Percentiles rank a stretch among this genome's conserved stretches.
Conservation (phyloP, 2,113 vertebrate genomes). For the Bos javanicus region DNA sequence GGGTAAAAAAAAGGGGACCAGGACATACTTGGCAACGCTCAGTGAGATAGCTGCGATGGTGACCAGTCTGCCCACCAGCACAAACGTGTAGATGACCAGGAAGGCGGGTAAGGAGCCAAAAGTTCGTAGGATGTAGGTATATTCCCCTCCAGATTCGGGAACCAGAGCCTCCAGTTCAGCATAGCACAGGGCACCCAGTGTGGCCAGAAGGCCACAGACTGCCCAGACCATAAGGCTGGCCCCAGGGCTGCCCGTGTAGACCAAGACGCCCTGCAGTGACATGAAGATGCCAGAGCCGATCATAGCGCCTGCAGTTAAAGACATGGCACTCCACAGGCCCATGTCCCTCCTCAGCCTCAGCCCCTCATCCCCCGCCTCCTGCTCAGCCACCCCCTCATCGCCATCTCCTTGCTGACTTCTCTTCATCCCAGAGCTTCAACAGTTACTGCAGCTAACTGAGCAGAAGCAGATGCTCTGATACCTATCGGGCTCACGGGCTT, state of each 20-base stretch:
- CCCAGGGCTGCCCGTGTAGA: conserved; percentile 83
- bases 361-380: neutral
- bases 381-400: neutral
- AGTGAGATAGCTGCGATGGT: conserved; percentile 81
- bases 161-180: conserved; percentile 87
- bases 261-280: conserved; percentile 85
- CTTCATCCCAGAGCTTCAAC: conserved; percentile 43
- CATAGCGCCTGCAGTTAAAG: conserved; percentile 87
- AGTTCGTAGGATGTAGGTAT: conserved; percentile 86
- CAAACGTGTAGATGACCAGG: conserved; percentile 80
- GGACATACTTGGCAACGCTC: conserved; percentile 84
- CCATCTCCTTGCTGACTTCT: conserved; percentile 36
- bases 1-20: conserved; percentile 86
- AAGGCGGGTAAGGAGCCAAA: conserved; percentile 87
- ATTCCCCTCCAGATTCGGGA: conserved; percentile 87
- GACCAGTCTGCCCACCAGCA: conserved; percentile 82
- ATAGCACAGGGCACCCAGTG: conserved; percentile 84
- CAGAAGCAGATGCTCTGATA: neutral
- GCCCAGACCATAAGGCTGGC: conserved; percentile 88
- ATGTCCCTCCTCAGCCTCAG: conserved; percentile 76
- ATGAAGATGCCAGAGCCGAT: conserved; percentile 88
- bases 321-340: conserved; percentile 78
- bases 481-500: neutral
- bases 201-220: conserved; percentile 80
- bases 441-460: neutral